phyloP scores from a whole-genome alignment of 2,113 vertebrate genomes.

The human (Homo sapiens) region GRCh38 chr4:25864501-25865000 shows the following conservation, averaged over 20 bases:
- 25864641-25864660: background rate
- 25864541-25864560: background rate
- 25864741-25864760: constrained; percentile 45
- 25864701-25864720: background rate
- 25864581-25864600: too few relatives aligned
- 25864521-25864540: background rate
- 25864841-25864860: constrained; percentile 36
- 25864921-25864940: background rate
- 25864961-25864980: background rate
- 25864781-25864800: constrained; percentile 35
- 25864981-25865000: background rate
- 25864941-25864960: background rate
- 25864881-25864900: background rate
- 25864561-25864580: background rate
- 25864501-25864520: background rate
- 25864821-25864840: constrained; percentile 58
- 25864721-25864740: constrained; percentile 42
- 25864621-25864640: background rate
- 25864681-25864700: background rate
- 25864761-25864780: constrained; percentile 37
- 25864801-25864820: constrained; percentile 41
- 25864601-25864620: background rate
- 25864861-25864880: background rate
- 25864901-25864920: background rate
- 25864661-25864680: background rate